Evolutionary conservation across 2,888 invertebrate genomes (phyloP), one percentile per base, ranked within the genome.

Genomic region (Drosophila rellima): DNA sequence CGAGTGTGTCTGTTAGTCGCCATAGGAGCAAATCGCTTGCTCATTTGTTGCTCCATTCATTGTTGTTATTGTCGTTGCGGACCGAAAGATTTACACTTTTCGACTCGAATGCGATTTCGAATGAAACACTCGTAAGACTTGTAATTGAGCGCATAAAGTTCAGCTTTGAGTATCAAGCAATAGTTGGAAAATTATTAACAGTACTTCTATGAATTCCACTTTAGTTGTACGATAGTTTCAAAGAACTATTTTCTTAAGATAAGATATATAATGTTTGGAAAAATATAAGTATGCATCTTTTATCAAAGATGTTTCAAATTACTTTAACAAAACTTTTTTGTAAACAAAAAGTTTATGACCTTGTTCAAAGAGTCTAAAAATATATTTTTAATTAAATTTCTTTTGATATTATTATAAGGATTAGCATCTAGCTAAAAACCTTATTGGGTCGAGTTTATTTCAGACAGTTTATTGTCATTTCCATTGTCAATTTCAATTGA

Each of bases 41-140:
- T 78, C 88, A 88, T 83, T 83, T 83, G 82, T 88, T 80, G 81
- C 82, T 54, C 88, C 67, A 87, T 82, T 74, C 54, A 33, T 6
- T 31, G 54, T 20, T 31, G 54, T 18, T 54, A 18, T 48, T 10
- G 31, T 2, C 81, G 82, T 71, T 65, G 60, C 63, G 57, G 79
- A 66, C 70, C 29, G 26, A 65, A 64, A 74, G 79, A 78, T 87
- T 75, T 64, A 50, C 64, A 55, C 23, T 37, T 26, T 47, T 37
- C 73, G 70, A 82, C 57, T 74, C 39, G 39, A 57, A 80, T 80
- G 65, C 68, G 76, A 84, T 84, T 80, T 74, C 78, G 70, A 61
- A 56, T 56, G 50, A 48, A 44, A 37, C 45, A 23, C 59, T 59
- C 6, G 26, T 26, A 7, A 26, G 26, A 68, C 59, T 65, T 77